Evolutionary conservation across 2,797 vertebrate species (phyloP).

Genomic region (Tauraco hartlaubi): DNA sequence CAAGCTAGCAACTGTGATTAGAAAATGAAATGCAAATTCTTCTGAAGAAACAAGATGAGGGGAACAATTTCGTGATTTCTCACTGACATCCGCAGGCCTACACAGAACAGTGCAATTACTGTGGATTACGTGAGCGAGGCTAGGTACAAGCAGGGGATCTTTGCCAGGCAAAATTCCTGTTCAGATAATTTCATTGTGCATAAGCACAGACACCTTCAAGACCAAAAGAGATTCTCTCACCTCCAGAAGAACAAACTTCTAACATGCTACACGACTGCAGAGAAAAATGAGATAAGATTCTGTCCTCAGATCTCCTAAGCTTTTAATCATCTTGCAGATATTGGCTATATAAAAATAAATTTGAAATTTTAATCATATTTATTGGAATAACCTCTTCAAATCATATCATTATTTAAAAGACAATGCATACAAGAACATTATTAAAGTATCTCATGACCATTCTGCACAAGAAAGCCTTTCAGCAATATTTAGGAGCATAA

Average conservation of each 20-base stretch:
- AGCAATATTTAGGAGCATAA: neutral
- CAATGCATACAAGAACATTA: neutral
- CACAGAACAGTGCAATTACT: neutral
- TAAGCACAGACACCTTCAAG: neutral
- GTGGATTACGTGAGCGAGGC: neutral
- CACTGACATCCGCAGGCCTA: neutral
- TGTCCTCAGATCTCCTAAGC: neutral
- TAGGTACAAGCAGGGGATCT: neutral
- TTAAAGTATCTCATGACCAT: neutral
- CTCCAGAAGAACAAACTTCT: neutral
- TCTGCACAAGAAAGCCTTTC: neutral
- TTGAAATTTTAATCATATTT: neutral
- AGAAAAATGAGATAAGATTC: neutral
- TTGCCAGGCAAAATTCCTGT: neutral
- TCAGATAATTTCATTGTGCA: neutral
- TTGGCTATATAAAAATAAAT: neutral
- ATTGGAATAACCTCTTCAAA: neutral
- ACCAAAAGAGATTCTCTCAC: neutral
- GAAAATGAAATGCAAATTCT: slow-evolving; percentile 49
- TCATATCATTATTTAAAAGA: neutral
- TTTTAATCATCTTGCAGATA: neutral
- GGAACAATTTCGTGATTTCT: neutral
- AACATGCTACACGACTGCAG: neutral
- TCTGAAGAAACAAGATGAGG: neutral
- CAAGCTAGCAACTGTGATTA: slow-evolving; percentile 35